Base-by-base conservation (phyloP, 2,888 invertebrate genomes). In the Calliopum simillimum region DNA sequence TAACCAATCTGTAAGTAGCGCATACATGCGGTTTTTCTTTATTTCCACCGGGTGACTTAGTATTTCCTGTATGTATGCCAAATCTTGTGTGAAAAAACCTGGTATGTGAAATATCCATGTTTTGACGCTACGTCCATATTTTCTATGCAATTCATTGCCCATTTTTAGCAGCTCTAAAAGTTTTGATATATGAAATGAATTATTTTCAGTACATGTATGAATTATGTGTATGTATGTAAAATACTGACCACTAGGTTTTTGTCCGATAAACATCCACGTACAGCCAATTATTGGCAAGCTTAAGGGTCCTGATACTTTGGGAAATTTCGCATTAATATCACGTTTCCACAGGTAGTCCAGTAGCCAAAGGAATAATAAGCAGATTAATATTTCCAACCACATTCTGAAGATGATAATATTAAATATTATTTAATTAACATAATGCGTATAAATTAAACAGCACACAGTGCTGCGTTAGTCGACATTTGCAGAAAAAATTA, bases 1-100 rank as follows among this genome's bases (percentile, higher is more conserved):
- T 43, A 78, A 69, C 78, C 78, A 78, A 11, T 70, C 53, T n/a
- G 66, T 16, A 11, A 77, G 68, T 51, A 76, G 70, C 46, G 75
- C 70, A 53, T 79, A 79, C 25, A 78, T 66, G 6, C 56, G 65
- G 61, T 65, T 69, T 46, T 68, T 69, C 19, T 41, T 47, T 19
- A 71, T 69, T 61, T 70, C 69, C 3, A 62, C 63, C 16, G 67
- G 44, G 44, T 67, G 62, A 43, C 67, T 69, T n/a, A 72, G 49
- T 13, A 69, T 5, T 12, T 43, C 69, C 61, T 72, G 67, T 16
- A 63, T 43, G 8, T 44, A 67, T 5, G 41, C 44, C 14, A 66
- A 33, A 55, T 72, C 66, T 46, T 69, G 62, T 1, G 66, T 25
- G 49, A 69, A 66, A 5, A 69, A 13, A 3, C 16, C 67, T 2